Conservation (phyloP, 2,113 vertebrate genomes). For the Scatophagus argus region DNA sequence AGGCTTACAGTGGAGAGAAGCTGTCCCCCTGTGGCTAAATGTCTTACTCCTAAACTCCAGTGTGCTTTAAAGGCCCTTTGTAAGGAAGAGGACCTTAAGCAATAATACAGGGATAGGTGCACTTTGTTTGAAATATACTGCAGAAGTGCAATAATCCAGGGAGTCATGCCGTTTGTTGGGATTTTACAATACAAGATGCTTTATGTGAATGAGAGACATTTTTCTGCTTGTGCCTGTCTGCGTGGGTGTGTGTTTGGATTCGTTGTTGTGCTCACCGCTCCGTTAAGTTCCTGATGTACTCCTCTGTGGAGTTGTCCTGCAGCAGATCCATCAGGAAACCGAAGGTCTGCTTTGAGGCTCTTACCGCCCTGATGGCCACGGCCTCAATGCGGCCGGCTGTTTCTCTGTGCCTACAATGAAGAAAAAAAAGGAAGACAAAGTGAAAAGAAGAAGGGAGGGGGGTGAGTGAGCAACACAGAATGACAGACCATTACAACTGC, state of each 20-base stretch:
- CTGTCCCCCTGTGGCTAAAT: conserved; percentile 77
- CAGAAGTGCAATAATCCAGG: conserved; percentile 42
- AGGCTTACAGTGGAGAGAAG: conserved; percentile 74
- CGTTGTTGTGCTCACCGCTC: conserved; percentile 74
- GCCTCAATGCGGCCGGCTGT: conserved; percentile 73
- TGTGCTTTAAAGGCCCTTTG: conserved; percentile 45
- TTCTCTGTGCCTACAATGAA: conserved; percentile 72
- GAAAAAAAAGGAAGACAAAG: conserved; percentile 20
- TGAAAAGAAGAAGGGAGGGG: conserved; percentile 18
- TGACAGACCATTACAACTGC: conserved; percentile 40
- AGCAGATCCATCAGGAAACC: conserved; percentile 81
- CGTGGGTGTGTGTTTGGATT: conserved; percentile 25
- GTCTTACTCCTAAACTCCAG: conserved; percentile 72
- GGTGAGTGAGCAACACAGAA: conserved; percentile 38
- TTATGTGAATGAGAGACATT: conserved; percentile 31
- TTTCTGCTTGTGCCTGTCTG: conserved; percentile 27
- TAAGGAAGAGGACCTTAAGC: conserved; percentile 56
- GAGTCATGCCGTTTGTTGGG: conserved; percentile 32
- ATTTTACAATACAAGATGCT: conserved; percentile 33
- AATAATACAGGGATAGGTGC: conserved; percentile 57
- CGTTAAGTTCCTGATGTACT: conserved; percentile 81
- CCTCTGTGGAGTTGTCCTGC: conserved; percentile 70
- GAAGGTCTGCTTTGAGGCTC: conserved; percentile 79
- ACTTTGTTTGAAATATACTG: conserved; percentile 57
- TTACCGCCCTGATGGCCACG: conserved; percentile 76